Evolutionary conservation across 2,888 invertebrate genomes (phyloP).

Genomic region (Acleris emargana): DNA sequence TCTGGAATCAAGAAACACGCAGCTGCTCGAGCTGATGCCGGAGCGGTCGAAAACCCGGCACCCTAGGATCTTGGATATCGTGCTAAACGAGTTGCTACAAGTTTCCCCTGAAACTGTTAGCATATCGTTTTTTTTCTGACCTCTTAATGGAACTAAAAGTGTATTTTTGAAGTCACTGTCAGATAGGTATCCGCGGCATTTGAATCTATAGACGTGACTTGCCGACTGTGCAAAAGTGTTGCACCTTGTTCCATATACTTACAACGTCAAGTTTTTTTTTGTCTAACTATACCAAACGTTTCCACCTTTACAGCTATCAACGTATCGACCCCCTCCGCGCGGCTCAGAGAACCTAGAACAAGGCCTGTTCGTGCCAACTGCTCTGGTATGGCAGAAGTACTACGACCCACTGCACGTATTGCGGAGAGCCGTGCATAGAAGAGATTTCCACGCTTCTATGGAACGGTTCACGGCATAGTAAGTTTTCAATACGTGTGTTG

Average conservation of each 20-base stretch:
- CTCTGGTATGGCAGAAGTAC: slow-evolving; percentile 94
- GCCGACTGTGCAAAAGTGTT: too few species aligned
- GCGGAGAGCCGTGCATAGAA: slow-evolving; percentile 93
- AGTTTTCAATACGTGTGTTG: slow-evolving; percentile 70
- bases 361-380: slow-evolving; percentile 94
- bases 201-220: too few species aligned
- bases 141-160: too few species aligned
- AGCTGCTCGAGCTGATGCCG: slow-evolving; percentile 97
- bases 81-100: slow-evolving; percentile 85
- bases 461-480: slow-evolving; percentile 96
- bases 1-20: slow-evolving; percentile 88
- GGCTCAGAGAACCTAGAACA: slow-evolving; percentile 92
- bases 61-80: slow-evolving; percentile 93
- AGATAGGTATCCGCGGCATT: too few species aligned
- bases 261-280: too few species aligned
- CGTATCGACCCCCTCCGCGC: slow-evolving; percentile 91
- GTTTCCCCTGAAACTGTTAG: too few species aligned
- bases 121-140: too few species aligned
- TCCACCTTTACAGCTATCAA: slow-evolving; percentile 85
- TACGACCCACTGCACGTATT: slow-evolving; percentile 97
- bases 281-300: too few species aligned
- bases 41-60: slow-evolving; percentile 96
- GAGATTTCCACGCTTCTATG: slow-evolving; percentile 97
- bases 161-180: too few species aligned
- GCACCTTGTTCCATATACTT: too few species aligned